Percentiles rank a stretch among this genome's conserved stretches.
Evolutionary conservation across 2,113 vertebrate genomes (phyloP).

Genomic region (Ameiurus melas): DNA sequence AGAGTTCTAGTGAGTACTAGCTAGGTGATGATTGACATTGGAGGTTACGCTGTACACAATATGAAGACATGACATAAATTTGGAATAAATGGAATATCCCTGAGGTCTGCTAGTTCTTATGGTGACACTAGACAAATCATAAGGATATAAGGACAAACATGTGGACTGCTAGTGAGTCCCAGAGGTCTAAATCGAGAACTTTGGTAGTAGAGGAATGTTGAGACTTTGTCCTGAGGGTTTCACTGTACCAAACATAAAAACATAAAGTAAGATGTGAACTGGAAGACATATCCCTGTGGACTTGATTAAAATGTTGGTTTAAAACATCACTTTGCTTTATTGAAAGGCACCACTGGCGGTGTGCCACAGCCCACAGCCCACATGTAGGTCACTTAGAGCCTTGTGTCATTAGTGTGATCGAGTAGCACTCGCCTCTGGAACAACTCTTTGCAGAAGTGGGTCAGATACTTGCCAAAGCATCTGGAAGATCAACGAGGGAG

Average conservation of each 20-base stretch:
- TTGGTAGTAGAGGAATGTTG: neutral
- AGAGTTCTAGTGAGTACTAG: neutral
- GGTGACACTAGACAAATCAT: neutral
- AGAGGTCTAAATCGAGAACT: neutral
- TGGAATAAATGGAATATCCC: neutral
- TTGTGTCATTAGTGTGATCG: constrained; percentile 38
- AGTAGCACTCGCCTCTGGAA: constrained; percentile 26
- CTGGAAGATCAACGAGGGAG: constrained; percentile 34
- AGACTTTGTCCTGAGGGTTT: neutral
- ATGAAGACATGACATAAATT: neutral
- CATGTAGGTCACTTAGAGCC: constrained; percentile 35
- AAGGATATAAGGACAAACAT: neutral
- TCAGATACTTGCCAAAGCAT: constrained; percentile 33
- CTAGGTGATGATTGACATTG: neutral
- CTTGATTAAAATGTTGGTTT: constrained; percentile 21
- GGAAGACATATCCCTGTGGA: neutral
- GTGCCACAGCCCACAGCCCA: neutral
- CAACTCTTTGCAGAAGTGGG: constrained; percentile 29
- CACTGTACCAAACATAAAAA: neutral
- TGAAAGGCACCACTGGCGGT: neutral
- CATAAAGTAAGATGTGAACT: neutral
- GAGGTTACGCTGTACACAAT: neutral
- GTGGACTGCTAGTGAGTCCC: neutral
- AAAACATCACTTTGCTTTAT: neutral
- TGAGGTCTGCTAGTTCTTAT: neutral